phyloP scores from a whole-genome alignment of 2,888 invertebrate genomes.

The Cryptus armator region DNA sequence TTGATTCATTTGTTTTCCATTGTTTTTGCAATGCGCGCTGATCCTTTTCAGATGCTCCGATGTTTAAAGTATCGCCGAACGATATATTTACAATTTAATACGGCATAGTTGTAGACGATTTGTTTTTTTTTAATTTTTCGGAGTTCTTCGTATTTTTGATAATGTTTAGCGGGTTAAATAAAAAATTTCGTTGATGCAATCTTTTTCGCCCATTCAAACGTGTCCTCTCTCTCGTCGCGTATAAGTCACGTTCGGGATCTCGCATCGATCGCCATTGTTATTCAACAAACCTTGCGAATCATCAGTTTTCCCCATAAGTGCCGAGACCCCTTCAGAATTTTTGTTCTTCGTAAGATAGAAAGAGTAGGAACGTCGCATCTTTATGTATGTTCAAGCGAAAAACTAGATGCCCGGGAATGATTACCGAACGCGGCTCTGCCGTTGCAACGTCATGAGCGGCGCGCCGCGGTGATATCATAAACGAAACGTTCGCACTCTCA shows the following conservation, averaged over 20 bases:
- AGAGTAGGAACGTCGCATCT: too few relatives aligned
- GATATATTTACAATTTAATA: too few relatives aligned
- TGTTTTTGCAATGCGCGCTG: neutral
- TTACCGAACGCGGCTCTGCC: neutral
- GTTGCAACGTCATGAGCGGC: neutral
- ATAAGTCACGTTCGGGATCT: neutral
- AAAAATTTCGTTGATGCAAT: neutral
- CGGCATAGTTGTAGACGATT: too few relatives aligned
- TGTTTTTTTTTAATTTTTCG: neutral
- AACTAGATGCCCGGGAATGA: too few relatives aligned
- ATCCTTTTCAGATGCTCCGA: neutral
- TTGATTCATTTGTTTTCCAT: neutral
- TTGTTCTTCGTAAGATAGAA: too few relatives aligned
- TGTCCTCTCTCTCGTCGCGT: too few relatives aligned
- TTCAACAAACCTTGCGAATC: slow-evolving; percentile 15
- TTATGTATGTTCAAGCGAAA: too few relatives aligned
- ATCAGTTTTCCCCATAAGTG: neutral
- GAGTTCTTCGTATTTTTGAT: neutral
- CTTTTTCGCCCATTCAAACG: neutral
- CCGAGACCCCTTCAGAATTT: too few relatives aligned
- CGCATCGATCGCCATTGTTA: slow-evolving; percentile 13
- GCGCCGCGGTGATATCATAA: slow-evolving; percentile 33
- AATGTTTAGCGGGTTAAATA: neutral
- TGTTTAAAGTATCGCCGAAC: too few relatives aligned
- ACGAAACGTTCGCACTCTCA: slow-evolving; percentile 21